A percentile compares a stretch with the other conserved stretches of the same genome.
Evolutionary conservation across 64 coral and sea anemone species (phyloP).

Genomic region (Trachythela sp.): DNA sequence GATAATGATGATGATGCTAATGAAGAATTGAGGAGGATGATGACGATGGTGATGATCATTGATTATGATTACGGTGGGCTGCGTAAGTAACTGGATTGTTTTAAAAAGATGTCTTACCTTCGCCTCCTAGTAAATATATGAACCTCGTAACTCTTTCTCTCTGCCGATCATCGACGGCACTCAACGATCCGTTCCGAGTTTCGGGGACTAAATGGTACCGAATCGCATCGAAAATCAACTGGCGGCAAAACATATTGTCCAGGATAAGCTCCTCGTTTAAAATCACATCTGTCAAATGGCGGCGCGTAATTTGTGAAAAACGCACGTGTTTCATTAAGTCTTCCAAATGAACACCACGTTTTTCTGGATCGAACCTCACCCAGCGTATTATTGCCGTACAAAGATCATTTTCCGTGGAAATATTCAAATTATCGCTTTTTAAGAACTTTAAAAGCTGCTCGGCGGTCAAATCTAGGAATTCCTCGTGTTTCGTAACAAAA

Average conservation of each 20-base stretch:
- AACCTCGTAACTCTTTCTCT: conserved; percentile 65
- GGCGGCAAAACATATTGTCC: conserved; percentile 57
- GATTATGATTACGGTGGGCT: too few species aligned
- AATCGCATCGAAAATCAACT: conserved; percentile 82
- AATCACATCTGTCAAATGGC: conserved; percentile 83
- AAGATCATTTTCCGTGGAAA: conserved; percentile 74
- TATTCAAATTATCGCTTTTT: conserved; percentile 79
- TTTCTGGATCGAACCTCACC: conserved; percentile 60
- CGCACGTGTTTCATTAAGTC: conserved; percentile 76
- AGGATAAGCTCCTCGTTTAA: conserved; percentile 82
- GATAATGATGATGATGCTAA: too few species aligned
- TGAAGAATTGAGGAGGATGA: too few species aligned
- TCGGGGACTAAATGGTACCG: conserved; percentile 92
- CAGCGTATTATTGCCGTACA: conserved; percentile 70
- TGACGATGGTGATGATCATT: too few species aligned
- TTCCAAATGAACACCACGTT: conserved; percentile 46
- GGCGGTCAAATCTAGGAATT: conserved; percentile 54
- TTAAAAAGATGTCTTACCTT: conserved; percentile 88
- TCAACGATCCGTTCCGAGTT: conserved; percentile 39
- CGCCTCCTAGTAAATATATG: conserved; percentile 81
- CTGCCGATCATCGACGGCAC: conserved; percentile 25
- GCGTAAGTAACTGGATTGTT: too few species aligned
- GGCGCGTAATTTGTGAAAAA: conserved; percentile 70
- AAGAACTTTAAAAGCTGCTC: conserved; percentile 68
- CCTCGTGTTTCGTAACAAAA: conserved; percentile 66